Base-by-base conservation (phyloP, 2,888 invertebrate genomes). In the Coenonympha glycerion region DNA sequence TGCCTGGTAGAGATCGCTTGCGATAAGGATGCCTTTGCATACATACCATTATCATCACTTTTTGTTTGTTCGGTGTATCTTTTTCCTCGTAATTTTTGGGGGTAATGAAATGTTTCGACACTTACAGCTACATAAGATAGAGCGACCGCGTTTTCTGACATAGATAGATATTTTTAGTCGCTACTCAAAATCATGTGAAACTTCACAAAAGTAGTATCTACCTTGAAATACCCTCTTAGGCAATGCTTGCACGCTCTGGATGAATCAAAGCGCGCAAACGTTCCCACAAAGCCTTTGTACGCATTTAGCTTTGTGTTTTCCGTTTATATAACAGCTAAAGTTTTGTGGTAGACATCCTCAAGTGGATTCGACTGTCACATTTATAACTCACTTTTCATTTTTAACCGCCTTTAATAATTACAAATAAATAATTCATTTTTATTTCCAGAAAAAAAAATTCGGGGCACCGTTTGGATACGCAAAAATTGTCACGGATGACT, bases 261-360 rank as follows among this genome's bases (percentile, higher is more conserved):
- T 44, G 33, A 44, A 44, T 44, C 44, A 44, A 44, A 44, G 44
- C 44, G 44, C 22, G 22, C 44, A 44, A 44, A 44, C 15, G 44
- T 44, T 44, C 16, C 44, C 33, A 44, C 44, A 44, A 44, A 44
- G 44, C 33, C 33, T 44, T 44, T 44, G 44, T 44, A 18, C 15
- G 33, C 28, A 44, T 33, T 44, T 44, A 44, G 44, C 33, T 44
- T 44, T 44, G 44, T 44, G 33, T 44, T 44, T 33, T 44, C 33
- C 9, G 31, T 44, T 44, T 30, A 44, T 33, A 21, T 33, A 40
- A 22, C 31, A 42, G 15, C 22, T 18, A 28, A 44, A 33, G 22
- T 44, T 44, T 15, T 22, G 44, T 24, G 33, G 33, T 33, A 22
- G 24, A 33, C 33, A 22, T 33, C 9, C 4, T 24, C 15, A 22